Conservation (phyloP, 1,140 invertebrate species). For the Matsumurasca onukii region DNA sequence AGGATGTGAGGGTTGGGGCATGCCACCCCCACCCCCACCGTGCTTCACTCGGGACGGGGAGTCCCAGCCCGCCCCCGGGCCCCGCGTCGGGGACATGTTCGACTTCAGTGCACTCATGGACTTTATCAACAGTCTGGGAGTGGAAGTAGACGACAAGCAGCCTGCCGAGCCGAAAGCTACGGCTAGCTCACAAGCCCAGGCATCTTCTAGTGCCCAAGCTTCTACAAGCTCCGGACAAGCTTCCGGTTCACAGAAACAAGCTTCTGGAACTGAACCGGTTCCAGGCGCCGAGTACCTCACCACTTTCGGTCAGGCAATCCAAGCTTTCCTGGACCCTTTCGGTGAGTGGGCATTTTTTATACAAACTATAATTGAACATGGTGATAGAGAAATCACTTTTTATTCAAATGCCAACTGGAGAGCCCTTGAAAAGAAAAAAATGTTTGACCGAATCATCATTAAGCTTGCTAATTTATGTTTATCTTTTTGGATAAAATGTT, state of each 20-base stretch:
- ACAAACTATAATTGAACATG: too few species aligned
- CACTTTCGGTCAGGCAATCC: constrained; percentile 2
- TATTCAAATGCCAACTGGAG: too few species aligned
- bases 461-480: too few species aligned
- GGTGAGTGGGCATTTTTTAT: too few species aligned
- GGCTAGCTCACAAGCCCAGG: background rate
- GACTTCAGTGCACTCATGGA: constrained; percentile 16
- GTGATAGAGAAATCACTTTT: too few species aligned
- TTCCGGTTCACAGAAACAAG: background rate
- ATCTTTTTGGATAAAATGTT: too few species aligned
- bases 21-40: background rate
- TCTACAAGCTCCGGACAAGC: background rate
- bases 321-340: constrained; percentile 17
- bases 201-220: background rate
- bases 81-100: background rate
- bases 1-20: background rate
- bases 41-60: background rate
- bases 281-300: background rate
- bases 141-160: background rate
- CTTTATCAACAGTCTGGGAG: constrained; percentile 10
- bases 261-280: background rate
- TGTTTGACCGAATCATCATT: too few species aligned
- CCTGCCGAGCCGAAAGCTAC: background rate
- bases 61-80: background rate
- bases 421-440: too few species aligned